Evolutionary conservation across 2,113 vertebrate species (phyloP).

Genomic region (Scophthalmus maximus): DNA sequence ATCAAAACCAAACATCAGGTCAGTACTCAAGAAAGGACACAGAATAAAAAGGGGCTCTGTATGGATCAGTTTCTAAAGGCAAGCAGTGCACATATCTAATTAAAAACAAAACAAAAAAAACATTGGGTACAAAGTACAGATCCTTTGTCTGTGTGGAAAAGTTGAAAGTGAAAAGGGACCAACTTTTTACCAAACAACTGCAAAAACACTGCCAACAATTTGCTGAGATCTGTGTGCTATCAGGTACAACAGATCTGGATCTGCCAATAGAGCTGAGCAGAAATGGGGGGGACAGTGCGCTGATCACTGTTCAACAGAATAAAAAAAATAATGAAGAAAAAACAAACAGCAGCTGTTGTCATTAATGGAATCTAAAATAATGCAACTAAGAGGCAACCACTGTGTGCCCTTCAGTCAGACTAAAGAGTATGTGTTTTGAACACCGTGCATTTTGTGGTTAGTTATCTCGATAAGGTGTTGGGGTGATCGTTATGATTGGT

Average conservation of each 20-base stretch:
- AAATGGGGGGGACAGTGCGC: constrained; percentile 30
- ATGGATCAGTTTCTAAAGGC: constrained; percentile 42
- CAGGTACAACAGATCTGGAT: constrained; percentile 43
- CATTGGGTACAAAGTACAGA: constrained; percentile 9
- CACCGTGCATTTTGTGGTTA: constrained; percentile 78
- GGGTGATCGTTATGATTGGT: constrained; percentile 77
- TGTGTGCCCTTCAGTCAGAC: constrained; percentile 65
- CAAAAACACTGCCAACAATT: constrained; percentile 78
- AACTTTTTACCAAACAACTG: constrained; percentile 75
- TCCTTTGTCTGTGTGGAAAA: constrained; percentile 58
- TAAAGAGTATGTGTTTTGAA: constrained; percentile 71
- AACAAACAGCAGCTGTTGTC: constrained; percentile 22
- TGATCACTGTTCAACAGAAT: constrained; percentile 25
- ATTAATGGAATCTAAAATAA: constrained; percentile 32
- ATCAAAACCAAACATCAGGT: constrained; percentile 32
- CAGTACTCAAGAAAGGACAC: constrained; percentile 26
- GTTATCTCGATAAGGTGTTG: constrained; percentile 75
- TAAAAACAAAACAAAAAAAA: background rate
- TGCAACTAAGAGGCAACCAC: constrained; percentile 56
- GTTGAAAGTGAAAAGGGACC: constrained; percentile 66
- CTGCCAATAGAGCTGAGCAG: constrained; percentile 48
- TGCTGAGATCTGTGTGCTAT: constrained; percentile 49
- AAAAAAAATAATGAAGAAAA: background rate
- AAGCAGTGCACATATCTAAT: constrained; percentile 30
- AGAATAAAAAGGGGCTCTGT: constrained; percentile 14